Percentiles rank a stretch among this genome's conserved stretches.
Conservation (phyloP, 2,113 vertebrate species). For the Physeter macrocephalus region DNA sequence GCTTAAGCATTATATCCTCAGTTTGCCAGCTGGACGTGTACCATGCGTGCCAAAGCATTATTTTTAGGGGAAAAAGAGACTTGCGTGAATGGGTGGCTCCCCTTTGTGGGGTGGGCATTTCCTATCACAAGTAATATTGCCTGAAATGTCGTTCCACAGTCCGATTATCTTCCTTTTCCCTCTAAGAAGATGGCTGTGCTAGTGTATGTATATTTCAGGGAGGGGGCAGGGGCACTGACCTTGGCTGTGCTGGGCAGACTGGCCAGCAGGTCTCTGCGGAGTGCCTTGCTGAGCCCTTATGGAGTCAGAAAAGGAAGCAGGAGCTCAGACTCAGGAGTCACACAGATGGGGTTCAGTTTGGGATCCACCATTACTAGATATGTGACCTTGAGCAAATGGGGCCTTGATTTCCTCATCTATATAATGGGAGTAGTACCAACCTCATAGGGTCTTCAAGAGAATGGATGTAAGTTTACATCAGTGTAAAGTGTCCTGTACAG, state of each 20-base stretch:
- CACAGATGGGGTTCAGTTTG: not conserved
- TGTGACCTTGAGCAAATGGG: not conserved
- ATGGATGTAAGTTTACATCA: accelerated
- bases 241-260: not conserved
- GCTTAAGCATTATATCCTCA: not conserved
- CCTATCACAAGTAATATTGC: not conserved
- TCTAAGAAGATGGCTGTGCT: not conserved
- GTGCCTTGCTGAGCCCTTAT: not conserved
- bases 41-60: constrained; percentile 10
- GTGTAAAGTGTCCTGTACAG: accelerated
- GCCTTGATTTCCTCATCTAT: not conserved
- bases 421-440: not conserved
- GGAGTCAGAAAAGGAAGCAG: not conserved
- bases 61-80: constrained; percentile 41
- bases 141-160: not conserved
- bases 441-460: not conserved
- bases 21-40: not conserved
- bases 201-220: accelerated
- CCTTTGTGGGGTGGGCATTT: not conserved
- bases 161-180: not conserved
- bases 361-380: not conserved
- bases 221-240: too few species aligned
- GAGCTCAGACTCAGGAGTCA: not conserved
- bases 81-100: constrained; percentile 57
- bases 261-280: not conserved